A percentile compares a stretch with the other conserved stretches of the same genome.
phyloP scores from a whole-genome alignment of 1,140 invertebrate genomes.

The Charaxes varanes region DNA sequence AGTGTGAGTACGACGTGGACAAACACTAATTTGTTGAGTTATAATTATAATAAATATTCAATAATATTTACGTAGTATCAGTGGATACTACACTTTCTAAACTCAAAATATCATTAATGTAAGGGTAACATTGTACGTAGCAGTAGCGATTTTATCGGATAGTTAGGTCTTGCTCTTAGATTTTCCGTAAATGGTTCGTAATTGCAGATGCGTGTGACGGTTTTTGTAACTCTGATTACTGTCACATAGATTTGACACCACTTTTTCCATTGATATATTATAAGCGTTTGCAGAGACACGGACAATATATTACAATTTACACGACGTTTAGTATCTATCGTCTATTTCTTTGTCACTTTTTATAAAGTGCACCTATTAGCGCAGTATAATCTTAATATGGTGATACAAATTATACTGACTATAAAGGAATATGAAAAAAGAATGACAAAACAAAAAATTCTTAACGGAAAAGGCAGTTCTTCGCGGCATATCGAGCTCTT shows the following conservation, averaged over 20 bases:
- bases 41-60: too few relatives aligned
- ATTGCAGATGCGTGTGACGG: conserved; percentile 55
- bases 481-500: conserved; percentile 3
- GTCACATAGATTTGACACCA: conserved; percentile 50
- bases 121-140: too few relatives aligned
- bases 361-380: too few relatives aligned
- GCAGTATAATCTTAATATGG: not conserved
- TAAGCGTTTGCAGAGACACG: conserved; percentile 16
- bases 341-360: conserved; percentile 2
- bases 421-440: too few relatives aligned
- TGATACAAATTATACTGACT: too few relatives aligned
- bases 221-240: conserved; percentile 62
- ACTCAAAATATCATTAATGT: too few relatives aligned
- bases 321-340: not conserved
- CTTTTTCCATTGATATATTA: conserved; percentile 64
- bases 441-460: too few relatives aligned
- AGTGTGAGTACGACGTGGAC: too few relatives aligned
- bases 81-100: too few relatives aligned
- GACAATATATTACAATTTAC: conserved; percentile 3
- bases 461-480: conserved; percentile 3
- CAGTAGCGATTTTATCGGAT: conserved; percentile 39
- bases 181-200: conserved; percentile 59
- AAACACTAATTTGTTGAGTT: too few relatives aligned
- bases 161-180: conserved; percentile 51
- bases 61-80: too few relatives aligned